Percentiles rank a stretch among this genome's conserved stretches.
These are phyloP conservation scores for Zaprionus africanus DNA, from an alignment of 1,140 invertebrate genomes.

Conservation along the genomic window DNA sequence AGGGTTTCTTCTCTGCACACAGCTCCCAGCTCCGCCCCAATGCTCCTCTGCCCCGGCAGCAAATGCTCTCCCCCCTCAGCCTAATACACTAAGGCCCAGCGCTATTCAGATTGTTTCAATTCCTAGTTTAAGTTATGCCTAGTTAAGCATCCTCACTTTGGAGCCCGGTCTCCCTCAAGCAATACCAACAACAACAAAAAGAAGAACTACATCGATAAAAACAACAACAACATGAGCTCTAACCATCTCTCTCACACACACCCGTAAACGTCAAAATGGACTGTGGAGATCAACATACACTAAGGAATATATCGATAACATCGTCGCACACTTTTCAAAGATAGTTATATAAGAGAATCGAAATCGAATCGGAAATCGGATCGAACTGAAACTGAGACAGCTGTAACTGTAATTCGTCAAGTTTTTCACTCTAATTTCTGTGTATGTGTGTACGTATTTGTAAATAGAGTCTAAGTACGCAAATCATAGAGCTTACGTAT, in stretches of 20 bases:
- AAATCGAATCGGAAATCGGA: constrained; percentile 24
- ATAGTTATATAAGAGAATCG: constrained; percentile 70
- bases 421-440: constrained; percentile 68
- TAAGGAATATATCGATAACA: constrained; percentile 26
- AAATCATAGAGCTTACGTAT: constrained; percentile 83
- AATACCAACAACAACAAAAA: constrained; percentile 22
- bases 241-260: neutral
- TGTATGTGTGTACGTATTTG: constrained; percentile 78
- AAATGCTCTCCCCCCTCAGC: neutral
- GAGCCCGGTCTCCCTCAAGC: neutral
- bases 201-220: neutral
- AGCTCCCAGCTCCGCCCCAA: constrained; percentile 3
- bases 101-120: constrained; percentile 80
- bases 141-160: constrained; percentile 51
- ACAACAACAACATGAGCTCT: neutral
- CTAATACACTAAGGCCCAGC: constrained; percentile 69
- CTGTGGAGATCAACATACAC: constrained; percentile 15
- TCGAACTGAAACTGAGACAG: constrained; percentile 37
- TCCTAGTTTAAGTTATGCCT: constrained; percentile 68
- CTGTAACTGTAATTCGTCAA: constrained; percentile 21
- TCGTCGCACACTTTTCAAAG: constrained; percentile 79
- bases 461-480: constrained; percentile 83
- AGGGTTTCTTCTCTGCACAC: constrained; percentile 41
- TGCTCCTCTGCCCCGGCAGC: neutral
- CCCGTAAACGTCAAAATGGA: neutral